A percentile compares a stretch with the other conserved stretches of the same genome.
These are phyloP conservation scores for Neoascia interrupta DNA, from an alignment of 2,888 invertebrate species.

Conservation along the genomic window DNA sequence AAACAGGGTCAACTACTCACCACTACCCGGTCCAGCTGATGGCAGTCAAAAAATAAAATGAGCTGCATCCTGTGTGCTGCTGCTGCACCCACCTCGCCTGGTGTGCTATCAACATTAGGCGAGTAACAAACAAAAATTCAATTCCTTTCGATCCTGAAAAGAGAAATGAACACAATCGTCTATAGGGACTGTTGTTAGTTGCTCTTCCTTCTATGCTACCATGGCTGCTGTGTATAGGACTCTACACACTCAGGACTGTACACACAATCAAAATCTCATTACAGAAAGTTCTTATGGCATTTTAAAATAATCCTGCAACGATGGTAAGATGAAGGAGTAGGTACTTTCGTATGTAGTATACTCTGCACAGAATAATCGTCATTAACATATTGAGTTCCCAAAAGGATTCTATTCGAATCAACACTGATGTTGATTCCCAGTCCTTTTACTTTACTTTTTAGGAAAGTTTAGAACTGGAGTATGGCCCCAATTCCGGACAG, in stretches of 20 bases:
- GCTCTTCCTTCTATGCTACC: conserved; percentile 27
- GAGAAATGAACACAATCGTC: conserved; percentile 36
- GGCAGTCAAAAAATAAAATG: conserved; percentile 47
- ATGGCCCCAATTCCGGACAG: too few relatives aligned
- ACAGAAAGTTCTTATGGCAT: conserved; percentile 61
- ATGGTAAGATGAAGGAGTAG: background rate
- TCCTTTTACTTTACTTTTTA: too few relatives aligned
- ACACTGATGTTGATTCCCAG: too few relatives aligned
- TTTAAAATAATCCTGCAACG: conserved; percentile 62
- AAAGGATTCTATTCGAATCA: too few relatives aligned
- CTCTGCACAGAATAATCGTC: conserved; percentile 51
- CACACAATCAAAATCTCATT: conserved; percentile 68
- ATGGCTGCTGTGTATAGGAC: too few relatives aligned
- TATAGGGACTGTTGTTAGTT: background rate
- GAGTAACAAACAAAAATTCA: conserved; percentile 47
- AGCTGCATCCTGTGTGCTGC: conserved; percentile 25
- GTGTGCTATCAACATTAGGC: conserved; percentile 37
- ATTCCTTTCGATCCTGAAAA: conserved; percentile 55
- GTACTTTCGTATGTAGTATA: background rate
- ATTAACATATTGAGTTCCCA: too few relatives aligned
- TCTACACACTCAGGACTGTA: too few relatives aligned
- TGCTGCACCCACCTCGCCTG: background rate
- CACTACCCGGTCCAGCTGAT: conserved; percentile 29
- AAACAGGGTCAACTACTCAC: conserved; percentile 64
- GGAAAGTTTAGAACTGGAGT: too few relatives aligned